A percentile compares a stretch with the other conserved stretches of the same genome.
Conservation (phyloP, 1,140 invertebrate species). For the Holcopasites calliopsidis region DNA sequence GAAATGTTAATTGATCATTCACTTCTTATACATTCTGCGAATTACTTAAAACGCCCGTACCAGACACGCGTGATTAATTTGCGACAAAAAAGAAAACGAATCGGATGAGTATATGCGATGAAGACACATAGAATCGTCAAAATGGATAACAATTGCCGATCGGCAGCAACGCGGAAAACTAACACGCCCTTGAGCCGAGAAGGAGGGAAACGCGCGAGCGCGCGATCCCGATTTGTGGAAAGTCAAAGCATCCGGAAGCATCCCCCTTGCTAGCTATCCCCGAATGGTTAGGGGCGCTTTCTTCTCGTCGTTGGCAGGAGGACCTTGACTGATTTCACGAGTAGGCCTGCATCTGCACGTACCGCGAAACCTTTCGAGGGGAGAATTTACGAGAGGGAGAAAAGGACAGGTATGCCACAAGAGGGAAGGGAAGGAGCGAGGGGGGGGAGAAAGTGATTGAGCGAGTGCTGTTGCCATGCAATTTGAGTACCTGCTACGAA, state of each 20-base stretch:
- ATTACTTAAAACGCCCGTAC: no score
- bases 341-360: conserved; percentile 57
- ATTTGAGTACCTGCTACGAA: conserved; percentile 63
- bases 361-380: conserved; percentile 59
- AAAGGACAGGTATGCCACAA: conserved; percentile 40
- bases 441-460: conserved; percentile 49
- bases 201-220: not conserved
- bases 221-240: conserved; percentile 16
- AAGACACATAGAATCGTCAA: no score
- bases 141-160: no score
- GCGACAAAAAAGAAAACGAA: no score
- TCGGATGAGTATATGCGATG: no score
- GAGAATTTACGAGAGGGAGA: conserved; percentile 55
- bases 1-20: no score
- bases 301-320: conserved; percentile 40
- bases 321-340: conserved; percentile 63
- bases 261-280: conserved; percentile 32
- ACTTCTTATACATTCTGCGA: no score
- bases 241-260: conserved; percentile 39
- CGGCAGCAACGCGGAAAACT: not conserved
- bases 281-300: conserved; percentile 44
- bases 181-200: not conserved
- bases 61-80: no score
- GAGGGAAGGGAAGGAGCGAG: conserved; percentile 41
- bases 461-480: conserved; percentile 59